Base-by-base conservation (phyloP, 2,113 vertebrate species). In the Pongo pygmaeus region DNA sequence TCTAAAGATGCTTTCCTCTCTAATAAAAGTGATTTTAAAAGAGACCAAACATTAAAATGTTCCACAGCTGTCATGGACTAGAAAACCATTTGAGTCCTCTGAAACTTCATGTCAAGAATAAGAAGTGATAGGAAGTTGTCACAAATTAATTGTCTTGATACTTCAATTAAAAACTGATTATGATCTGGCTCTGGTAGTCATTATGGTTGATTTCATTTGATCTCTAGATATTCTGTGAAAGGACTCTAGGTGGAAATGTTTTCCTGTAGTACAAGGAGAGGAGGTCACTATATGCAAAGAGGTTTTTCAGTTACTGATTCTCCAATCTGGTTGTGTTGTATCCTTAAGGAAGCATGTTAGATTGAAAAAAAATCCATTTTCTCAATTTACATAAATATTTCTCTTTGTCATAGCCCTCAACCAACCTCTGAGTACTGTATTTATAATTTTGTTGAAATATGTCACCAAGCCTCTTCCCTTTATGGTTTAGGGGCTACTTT, bases 161-260 rank as follows among this genome's bases (percentile, higher is more conserved):
- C 93, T 97, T 91, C 96, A 92, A 90, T 96, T 96, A 97, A 97
- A 93, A 96, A 69, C 84, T 97, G 96, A 96, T 97, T 95, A 96
- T 96, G 93, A 38, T 97, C 85, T 97, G 84, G 32, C 94, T 95
- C 50, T 97, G 94, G 69, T 79, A 96, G 80, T 85, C 96, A 97
- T 32, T 89, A 38, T 61, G 67, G 64, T 86, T 97, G 94, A 97
- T 98, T 98, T 98, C 91, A 89, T 95, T 97, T 97, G 89, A 93
- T 98, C 97, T 97, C 95, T 89, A 96, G 98, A 96, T 96, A 92
- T 98, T 98, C 98, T 98, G 22, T 97, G 87, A 98, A 98, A 98
- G 90, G 96, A 96, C 98, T 99, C 90, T 98, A 98, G 98, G 98
- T 98, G 98, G 98, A 98, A 99, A 98, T 98, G 96, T 98, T 99